These are phyloP conservation scores for Aplidium turbinatum DNA, from an alignment of 23 tunicate species.

Conservation along the genomic window DNA sequence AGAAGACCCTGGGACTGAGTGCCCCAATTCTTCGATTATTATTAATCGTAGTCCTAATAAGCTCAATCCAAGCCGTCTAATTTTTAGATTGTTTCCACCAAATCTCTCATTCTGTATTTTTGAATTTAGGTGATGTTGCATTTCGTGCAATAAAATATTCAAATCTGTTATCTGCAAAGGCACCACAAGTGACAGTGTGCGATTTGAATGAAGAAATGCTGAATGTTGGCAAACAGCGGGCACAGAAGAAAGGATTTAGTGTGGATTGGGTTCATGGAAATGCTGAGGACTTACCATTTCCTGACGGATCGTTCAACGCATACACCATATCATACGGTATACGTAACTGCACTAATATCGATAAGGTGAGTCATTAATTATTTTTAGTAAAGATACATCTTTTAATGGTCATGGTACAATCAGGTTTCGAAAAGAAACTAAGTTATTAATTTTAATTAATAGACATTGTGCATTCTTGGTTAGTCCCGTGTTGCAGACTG, in stretches of 20 bases:
- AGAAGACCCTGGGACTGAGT: no score
- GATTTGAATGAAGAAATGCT: constrained; percentile 93
- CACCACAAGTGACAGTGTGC: constrained; percentile 82
- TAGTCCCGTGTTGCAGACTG: no score
- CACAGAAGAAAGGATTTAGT: constrained; percentile 30
- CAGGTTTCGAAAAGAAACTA: no score
- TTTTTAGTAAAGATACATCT: no score
- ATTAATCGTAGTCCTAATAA: no score
- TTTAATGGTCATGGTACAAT: no score
- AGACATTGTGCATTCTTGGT: no score
- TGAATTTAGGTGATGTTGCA: constrained; percentile 97
- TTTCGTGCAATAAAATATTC: constrained; percentile 52
- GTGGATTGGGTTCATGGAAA: constrained; percentile 73
- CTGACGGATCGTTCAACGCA: constrained; percentile 67
- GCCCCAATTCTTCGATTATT: no score
- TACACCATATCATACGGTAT: constrained; percentile 98
- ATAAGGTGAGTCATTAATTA: constrained; percentile 57
- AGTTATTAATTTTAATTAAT: no score
- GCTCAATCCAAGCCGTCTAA: no score
- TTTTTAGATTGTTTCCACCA: no score
- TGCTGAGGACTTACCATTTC: constrained; percentile 93
- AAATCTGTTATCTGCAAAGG: not conserved
- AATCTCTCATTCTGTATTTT: no score
- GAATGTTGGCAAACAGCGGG: constrained; percentile 72
- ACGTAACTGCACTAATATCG: constrained; percentile 92